Percentiles rank a stretch among this genome's conserved stretches.
Conservation (phyloP, 2,888 invertebrate species). For the Pseudolycoriella hygida region DNA sequence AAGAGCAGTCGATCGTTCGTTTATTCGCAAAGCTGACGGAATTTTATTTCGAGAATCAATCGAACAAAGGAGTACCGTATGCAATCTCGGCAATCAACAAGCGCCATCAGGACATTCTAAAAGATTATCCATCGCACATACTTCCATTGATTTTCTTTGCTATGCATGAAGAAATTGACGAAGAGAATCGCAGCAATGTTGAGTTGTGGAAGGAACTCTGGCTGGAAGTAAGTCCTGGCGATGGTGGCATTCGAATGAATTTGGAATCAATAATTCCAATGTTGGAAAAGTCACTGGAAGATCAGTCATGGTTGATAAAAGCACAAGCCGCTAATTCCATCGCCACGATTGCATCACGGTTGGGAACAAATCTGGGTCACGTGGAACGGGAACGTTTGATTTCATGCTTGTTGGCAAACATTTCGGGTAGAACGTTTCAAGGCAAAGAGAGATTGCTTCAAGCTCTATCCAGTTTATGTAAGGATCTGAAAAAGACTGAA, state of each 20-base stretch:
- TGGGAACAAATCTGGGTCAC: slow-evolving; percentile 44
- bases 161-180: slow-evolving; percentile 66
- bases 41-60: slow-evolving; percentile 50
- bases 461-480: slow-evolving; percentile 60
- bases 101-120: slow-evolving; percentile 66
- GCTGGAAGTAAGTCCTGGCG: slow-evolving; percentile 81
- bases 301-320: slow-evolving; percentile 77
- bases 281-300: slow-evolving; percentile 52
- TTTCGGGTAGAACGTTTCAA: slow-evolving; percentile 72
- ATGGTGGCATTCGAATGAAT: slow-evolving; percentile 63
- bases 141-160: slow-evolving; percentile 78
- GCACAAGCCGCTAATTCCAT: slow-evolving; percentile 74
- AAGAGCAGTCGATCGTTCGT: slow-evolving; percentile 36
- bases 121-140: slow-evolving; percentile 53
- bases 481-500: slow-evolving; percentile 35
- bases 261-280: slow-evolving; percentile 50
- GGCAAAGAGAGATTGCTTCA: slow-evolving; percentile 73
- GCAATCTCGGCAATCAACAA: slow-evolving; percentile 66
- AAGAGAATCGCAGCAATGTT: slow-evolving; percentile 38
- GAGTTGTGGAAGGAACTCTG: slow-evolving; percentile 77
- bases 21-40: slow-evolving; percentile 36
- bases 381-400: slow-evolving; percentile 46
- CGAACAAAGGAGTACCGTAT: slow-evolving; percentile 53
- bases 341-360: slow-evolving; percentile 55
- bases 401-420: slow-evolving; percentile 45